phyloP scores from a whole-genome alignment of 1,140 invertebrate genomes.

The Lordiphosa mommai region DNA sequence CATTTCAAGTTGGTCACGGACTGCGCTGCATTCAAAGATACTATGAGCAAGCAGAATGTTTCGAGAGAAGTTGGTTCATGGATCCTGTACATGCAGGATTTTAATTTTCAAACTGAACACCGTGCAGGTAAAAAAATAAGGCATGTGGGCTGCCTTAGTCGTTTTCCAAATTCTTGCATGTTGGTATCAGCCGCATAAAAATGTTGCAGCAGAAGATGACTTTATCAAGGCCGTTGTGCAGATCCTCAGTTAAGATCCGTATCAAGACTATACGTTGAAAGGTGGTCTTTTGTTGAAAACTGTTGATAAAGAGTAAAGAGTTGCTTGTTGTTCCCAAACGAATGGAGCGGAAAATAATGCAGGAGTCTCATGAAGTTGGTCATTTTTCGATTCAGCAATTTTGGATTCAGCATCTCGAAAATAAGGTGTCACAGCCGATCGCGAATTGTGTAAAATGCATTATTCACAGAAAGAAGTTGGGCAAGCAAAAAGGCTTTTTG shows the following conservation, averaged over 20 bases:
- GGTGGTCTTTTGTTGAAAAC: too few relatives aligned
- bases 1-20: conserved; percentile 11
- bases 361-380: too few relatives aligned
- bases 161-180: conserved; percentile 27
- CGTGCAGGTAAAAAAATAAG: conserved; percentile 36
- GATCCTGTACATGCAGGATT: conserved; percentile 42
- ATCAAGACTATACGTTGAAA: too few relatives aligned
- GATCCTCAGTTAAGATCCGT: background rate
- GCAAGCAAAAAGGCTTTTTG: too few relatives aligned
- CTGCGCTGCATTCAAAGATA: conserved; percentile 2
- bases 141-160: conserved; percentile 61
- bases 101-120: conserved; percentile 41
- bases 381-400: too few relatives aligned
- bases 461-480: background rate
- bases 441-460: conserved; percentile 74
- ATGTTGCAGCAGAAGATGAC: conserved; percentile 2
- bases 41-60: background rate
- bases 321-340: too few relatives aligned
- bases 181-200: background rate
- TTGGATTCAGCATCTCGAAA: too few relatives aligned
- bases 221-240: background rate
- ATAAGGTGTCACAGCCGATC: too few relatives aligned
- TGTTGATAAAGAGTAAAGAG: too few relatives aligned
- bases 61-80: conserved; percentile 21
- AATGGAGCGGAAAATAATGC: background rate